Conservation (phyloP, 1,140 invertebrate genomes). For the Uloborus diversus region DNA sequence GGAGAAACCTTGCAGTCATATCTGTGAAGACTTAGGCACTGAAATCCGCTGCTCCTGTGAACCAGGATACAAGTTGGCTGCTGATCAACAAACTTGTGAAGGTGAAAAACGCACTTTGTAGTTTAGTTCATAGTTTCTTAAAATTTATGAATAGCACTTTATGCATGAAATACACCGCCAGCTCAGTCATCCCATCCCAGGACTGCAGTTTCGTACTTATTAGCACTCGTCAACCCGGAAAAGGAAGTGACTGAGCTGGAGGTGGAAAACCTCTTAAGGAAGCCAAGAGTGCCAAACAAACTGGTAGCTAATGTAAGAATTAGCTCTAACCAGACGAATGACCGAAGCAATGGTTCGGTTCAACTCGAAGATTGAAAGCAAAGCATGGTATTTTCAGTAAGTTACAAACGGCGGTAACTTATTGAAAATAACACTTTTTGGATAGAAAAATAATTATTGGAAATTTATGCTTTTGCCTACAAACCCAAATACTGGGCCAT, state of each 20-base stretch:
- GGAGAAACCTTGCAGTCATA: conserved; percentile 75
- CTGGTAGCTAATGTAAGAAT: too few species aligned
- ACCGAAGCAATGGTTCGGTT: too few species aligned
- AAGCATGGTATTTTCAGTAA: too few species aligned
- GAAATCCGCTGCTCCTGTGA: conserved; percentile 73
- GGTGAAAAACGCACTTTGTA: conserved; percentile 58
- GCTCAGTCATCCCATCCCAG: neutral
- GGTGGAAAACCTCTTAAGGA: conserved; percentile 59
- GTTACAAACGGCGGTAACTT: too few species aligned
- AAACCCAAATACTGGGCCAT: too few species aligned
- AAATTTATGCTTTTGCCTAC: too few species aligned
- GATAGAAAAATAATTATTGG: too few species aligned
- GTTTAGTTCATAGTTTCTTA: neutral
- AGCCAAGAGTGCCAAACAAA: too few species aligned
- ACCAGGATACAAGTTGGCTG: conserved; percentile 67
- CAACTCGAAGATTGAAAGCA: too few species aligned
- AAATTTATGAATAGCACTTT: neutral
- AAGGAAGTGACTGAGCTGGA: neutral
- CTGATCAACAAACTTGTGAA: conserved; percentile 68
- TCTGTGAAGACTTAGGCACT: conserved; percentile 72
- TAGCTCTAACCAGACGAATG: too few species aligned
- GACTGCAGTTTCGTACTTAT: neutral
- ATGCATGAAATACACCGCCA: neutral
- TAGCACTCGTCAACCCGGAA: neutral
- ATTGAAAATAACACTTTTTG: too few species aligned